Evolutionary conservation across 2,113 vertebrate genomes (phyloP).

Genomic region (human (Homo sapiens)): GRCh38 chr7:14675001-14675500

Average conservation of each 20-base stretch:
- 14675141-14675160: not conserved
- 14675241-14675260: rapidly evolving
- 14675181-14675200: not conserved
- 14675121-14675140: not conserved
- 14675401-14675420: not conserved
- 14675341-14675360: not conserved
- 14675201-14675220: not conserved
- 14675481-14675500: not conserved
- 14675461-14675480: not conserved
- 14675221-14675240: rapidly evolving
- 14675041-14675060: not conserved
- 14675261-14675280: too few species aligned
- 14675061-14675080: not conserved
- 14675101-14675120: not conserved
- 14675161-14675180: not conserved
- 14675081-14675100: not conserved
- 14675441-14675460: not conserved
- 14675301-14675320: not conserved
- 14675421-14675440: not conserved
- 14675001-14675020: not conserved
- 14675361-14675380: not conserved
- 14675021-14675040: not conserved
- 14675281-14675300: not conserved
- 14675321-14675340: not conserved
- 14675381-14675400: not conserved